Base-by-base conservation (phyloP, 2,113 vertebrate genomes). In the Alectura lathami region DNA sequence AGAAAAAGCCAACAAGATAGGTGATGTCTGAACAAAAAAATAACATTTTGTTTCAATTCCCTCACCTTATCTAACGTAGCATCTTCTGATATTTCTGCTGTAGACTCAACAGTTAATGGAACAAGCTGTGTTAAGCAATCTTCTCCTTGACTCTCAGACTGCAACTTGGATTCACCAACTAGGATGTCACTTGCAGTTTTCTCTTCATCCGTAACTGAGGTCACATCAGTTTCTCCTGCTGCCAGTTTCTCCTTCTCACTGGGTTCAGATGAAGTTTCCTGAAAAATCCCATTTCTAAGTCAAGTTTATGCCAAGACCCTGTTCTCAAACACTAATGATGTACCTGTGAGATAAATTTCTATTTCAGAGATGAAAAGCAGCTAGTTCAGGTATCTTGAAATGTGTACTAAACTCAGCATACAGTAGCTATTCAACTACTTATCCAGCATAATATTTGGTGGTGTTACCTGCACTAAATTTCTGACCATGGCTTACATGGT, bases 221-320 rank as follows among this genome's bases (percentile, higher is more conserved):
- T 89, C 56, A 97, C 97, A 59, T 10, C 36, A 67, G 82, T 70
- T 62, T 97, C 96, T 70, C 98, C 98, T 84, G 93, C 77, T 54
- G 98, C 73, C 36, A 67, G 82, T 70, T 62, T 97, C 96, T 70
- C 98, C 98, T 84, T 93, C 77, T 54, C n/a, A n/a, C n/a, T n/a
- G n/a, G n/a, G 98, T 72, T 98, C 98, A 38, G 96, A 80, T 45
- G 88, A 83, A 76, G 66, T 68, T 79, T 97, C 98, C 98, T 98
- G n/a, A 50, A 77, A 36, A 69, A 67, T 4, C 23, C 27, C 32
- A 93, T 81, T 74, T 17, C 2, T 29, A 77, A 72, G 13, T 76
- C 42, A 86, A 76, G n/a, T 60, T 51, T 57, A 59, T 30, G 17
- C 5, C 27, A n/a, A 74, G 21, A 2, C 13, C 42, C 18, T 75